Conservation (phyloP, 2,888 invertebrate genomes). For the Pseudococcus viburni region DNA sequence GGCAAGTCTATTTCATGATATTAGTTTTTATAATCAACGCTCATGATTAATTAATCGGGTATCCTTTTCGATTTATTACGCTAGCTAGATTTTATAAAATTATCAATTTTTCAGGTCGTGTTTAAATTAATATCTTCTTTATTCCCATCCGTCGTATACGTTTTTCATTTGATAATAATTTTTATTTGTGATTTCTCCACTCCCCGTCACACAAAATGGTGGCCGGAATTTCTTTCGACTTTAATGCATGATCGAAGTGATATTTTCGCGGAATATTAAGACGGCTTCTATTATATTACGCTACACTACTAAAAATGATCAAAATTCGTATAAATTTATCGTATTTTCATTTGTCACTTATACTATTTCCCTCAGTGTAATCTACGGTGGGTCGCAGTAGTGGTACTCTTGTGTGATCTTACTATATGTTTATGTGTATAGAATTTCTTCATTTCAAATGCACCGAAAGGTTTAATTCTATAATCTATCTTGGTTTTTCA, state of each 20-base stretch:
- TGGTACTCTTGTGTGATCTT: slow-evolving; percentile 49
- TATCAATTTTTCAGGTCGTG: background rate
- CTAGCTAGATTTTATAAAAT: slow-evolving; percentile 9
- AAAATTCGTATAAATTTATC: background rate
- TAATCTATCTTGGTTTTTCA: background rate
- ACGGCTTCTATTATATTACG: slow-evolving; percentile 67
- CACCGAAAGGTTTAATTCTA: background rate
- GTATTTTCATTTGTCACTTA: background rate
- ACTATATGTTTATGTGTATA: slow-evolving; percentile 15
- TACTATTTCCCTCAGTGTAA: slow-evolving; percentile 59
- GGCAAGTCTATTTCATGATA: slow-evolving; percentile 74
- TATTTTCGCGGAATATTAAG: background rate
- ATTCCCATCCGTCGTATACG: slow-evolving; percentile 59
- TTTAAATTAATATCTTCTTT: background rate
- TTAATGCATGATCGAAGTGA: slow-evolving; percentile 53
- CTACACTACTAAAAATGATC: background rate
- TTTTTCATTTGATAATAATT: slow-evolving; percentile 24
- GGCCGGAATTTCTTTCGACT: slow-evolving; percentile 70
- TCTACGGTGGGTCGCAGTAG: slow-evolving; percentile 47
- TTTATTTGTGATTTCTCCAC: slow-evolving; percentile 70
- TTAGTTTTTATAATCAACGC: slow-evolving; percentile 62
- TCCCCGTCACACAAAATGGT: slow-evolving; percentile 74
- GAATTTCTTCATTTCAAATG: background rate
- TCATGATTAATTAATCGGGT: slow-evolving; percentile 59
- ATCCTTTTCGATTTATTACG: background rate